Base-by-base conservation (phyloP, 2,113 vertebrate genomes). In the Lutjanus erythropterus region DNA sequence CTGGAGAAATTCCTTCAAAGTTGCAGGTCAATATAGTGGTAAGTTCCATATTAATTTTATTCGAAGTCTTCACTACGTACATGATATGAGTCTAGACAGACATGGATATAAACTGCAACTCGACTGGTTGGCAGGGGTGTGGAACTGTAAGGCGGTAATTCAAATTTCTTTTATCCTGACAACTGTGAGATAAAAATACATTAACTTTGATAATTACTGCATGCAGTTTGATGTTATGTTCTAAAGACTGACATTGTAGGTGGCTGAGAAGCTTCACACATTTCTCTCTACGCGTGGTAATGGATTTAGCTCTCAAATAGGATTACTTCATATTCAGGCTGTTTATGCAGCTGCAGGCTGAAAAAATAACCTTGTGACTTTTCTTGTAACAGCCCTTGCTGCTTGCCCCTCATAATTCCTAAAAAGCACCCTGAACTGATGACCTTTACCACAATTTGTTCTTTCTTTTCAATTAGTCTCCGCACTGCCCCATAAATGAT, bases 401-500 rank as follows among this genome's bases (percentile, higher is more conserved):
- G 56, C 37, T 69, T 65, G 0, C 6, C 9, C 21, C 47, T 59
- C 18, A 29, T 78, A 46, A 69, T 71, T 56, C 60, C 61, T 64
- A 31, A 71, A 74, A 70, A 76, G 50, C 64, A n/a, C 41, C 50
- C 19, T 49, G 70, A 75, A 68, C 35, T 3, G 8, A 75, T n/a
- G 80, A 86, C 52, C 59, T 78, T 70, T 50, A 44, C 42, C 31
- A 14, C 68, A 73, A 10, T 71, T 64, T 87, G 72, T 67, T 71
- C 65, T 71, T 75, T 71, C 49, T 56, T 69, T 83, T 77, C 72
- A 81, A 65, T 86, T 78, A 72, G 73, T 61, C 76, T 39, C 60
- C 56, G 61, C 69, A 31, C 21, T 33, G 16, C 44, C 49, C 19
- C 70, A 76, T 79, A 39, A 66, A 81, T 70, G 41, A 81, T 81